Evolutionary conservation across 1,140 invertebrate species (phyloP), one percentile per base, ranked within the genome.

Genomic region (Anthonomus grandis): DNA sequence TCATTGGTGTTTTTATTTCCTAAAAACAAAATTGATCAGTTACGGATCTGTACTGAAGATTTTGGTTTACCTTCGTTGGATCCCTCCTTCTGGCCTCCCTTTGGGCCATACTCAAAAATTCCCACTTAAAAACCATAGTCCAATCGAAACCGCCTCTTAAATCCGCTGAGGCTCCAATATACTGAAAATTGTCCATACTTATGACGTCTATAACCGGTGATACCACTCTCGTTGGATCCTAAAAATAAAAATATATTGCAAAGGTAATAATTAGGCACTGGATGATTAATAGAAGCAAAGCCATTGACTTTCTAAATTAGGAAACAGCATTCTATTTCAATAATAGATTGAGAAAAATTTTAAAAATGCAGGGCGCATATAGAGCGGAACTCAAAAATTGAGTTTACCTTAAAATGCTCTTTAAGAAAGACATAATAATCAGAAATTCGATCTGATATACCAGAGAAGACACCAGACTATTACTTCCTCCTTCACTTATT

Each of bases 201-300:
- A 98, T 97, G 8, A 97, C 95, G 74, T 98, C 95, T 65, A 98
- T 98, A 8, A 98, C 91, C 1, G 93, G 93, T 65, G 92, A 95
- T 4, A 95, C 92, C 2, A 96, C 93, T 31, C 93, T 85, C 0
- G 86, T 87, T 13, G 86, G 86, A 72, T 97, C 89, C 81, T 91
- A 74, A 22, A 75, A 71, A 73, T 60, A 69, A 75, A 46, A 4
- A 1, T 1, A 36, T 6, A 47, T 19, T 45, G 10, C 12, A 23
- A 10, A n/a, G n/a, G n/a, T n/a, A n/a, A n/a, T n/a, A n/a, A 1
- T 21, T 45, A 17, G 17, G 10, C n/a, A n/a, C n/a, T n/a, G 10
- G 10, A 8, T 41, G 38, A 0, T 17, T 10, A 10, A 8, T 45
- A 23, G n/a, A 45, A 45, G 1, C 12, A 18, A n/a, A 2, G n/a